A percentile compares a stretch with the other conserved stretches of the same genome.
Conservation (phyloP, 1,140 invertebrate species). For the Samia ricini region DNA sequence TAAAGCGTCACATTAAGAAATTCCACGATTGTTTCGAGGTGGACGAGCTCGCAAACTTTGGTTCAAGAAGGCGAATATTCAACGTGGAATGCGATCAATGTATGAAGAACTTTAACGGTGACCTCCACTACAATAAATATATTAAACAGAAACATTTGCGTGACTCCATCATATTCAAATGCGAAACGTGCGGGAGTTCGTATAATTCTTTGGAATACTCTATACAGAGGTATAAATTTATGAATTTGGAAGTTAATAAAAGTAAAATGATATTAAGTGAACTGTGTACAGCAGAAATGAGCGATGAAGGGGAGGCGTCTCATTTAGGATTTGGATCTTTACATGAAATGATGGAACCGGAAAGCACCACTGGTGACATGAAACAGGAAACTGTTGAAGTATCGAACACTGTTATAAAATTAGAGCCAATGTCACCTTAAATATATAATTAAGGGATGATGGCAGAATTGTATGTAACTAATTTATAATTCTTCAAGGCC, state of each 20-base stretch:
- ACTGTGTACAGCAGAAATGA: conserved; percentile 57
- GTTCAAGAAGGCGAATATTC: conserved; percentile 29
- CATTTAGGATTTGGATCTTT: conserved; percentile 16
- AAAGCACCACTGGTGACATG: conserved; percentile 28
- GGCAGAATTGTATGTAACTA: no score
- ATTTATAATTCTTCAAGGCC: no score
- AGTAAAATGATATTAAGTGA: conserved; percentile 55
- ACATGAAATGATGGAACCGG: conserved; percentile 26
- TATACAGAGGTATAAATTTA: conserved; percentile 46
- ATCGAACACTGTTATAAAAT: conserved; percentile 17
- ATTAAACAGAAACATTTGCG: conserved; percentile 35
- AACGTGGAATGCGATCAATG: conserved; percentile 52
- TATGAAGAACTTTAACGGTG: conserved; percentile 46
- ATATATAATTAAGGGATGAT: not conserved
- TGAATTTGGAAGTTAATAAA: conserved; percentile 27
- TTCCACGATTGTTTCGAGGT: conserved; percentile 54
- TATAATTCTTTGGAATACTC: conserved; percentile 49
- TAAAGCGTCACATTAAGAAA: conserved; percentile 58
- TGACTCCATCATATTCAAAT: conserved; percentile 48
- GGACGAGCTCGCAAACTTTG: conserved; percentile 49
- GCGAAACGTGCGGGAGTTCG: conserved; percentile 37
- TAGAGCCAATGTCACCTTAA: conserved; percentile 29
- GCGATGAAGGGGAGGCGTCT: conserved; percentile 26
- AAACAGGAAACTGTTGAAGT: conserved; percentile 18
- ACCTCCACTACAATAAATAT: conserved; percentile 34